These are phyloP conservation scores for Calliopum simillimum DNA, from an alignment of 2,888 invertebrate species.

Conservation along the genomic window DNA sequence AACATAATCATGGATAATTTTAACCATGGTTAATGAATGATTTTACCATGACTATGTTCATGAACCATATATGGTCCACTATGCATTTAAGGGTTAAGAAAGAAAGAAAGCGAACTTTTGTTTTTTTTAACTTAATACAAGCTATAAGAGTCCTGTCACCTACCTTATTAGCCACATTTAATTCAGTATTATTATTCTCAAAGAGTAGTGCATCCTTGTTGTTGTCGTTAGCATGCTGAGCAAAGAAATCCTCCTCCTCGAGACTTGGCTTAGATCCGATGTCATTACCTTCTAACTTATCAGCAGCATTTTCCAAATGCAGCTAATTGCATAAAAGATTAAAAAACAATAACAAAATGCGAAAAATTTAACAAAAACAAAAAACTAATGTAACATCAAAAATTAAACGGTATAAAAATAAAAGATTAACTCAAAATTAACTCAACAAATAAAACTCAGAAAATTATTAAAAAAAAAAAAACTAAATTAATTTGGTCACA, in stretches of 20 bases:
- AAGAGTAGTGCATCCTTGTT: constrained; percentile 55
- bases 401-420: constrained; percentile 12
- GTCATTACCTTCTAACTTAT: constrained; percentile 72
- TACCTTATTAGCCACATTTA: constrained; percentile 69
- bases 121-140: not conserved
- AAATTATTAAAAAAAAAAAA: not conserved
- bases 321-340: constrained; percentile 69
- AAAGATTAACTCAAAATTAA: constrained; percentile 27
- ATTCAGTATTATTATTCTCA: constrained; percentile 65
- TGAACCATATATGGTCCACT: no score
- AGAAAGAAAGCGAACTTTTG: constrained; percentile 25
- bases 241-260: constrained; percentile 91
- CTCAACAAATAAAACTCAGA: not conserved
- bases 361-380: constrained; percentile 21
- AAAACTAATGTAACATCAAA: not conserved
- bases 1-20: no score
- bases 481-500: constrained; percentile 19
- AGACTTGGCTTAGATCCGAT: constrained; percentile 69
- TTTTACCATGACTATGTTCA: no score
- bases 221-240: constrained; percentile 75
- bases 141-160: constrained; percentile 46
- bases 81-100: no score
- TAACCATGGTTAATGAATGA: no score
- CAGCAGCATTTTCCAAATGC: constrained; percentile 76
- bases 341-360: constrained; percentile 21